These are phyloP conservation scores for Mormyrops boulengeri DNA, from an alignment of 2,797 vertebrate species.

Conservation along the genomic window DNA sequence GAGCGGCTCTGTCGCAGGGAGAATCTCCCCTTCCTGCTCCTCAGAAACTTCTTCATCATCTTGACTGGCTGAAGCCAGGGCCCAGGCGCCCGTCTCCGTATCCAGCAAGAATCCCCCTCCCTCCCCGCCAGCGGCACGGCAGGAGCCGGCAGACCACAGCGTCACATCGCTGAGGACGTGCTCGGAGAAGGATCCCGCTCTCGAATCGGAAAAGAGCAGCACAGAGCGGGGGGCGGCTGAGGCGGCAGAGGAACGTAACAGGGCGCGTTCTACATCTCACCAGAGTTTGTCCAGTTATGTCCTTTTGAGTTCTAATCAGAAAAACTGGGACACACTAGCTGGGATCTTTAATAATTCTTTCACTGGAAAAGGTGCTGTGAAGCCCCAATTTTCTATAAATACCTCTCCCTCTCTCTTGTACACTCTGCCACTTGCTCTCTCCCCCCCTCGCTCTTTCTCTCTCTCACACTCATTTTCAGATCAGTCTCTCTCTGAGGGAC, in stretches of 20 bases:
- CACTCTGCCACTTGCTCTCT: slow-evolving; percentile 28
- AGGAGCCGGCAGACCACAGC: slow-evolving; percentile 19
- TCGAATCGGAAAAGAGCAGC: slow-evolving; percentile 34
- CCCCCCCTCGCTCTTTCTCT: slow-evolving; percentile 32
- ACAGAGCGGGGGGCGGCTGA: slow-evolving; percentile 26
- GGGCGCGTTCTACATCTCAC: slow-evolving; percentile 47
- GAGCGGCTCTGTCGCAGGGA: slow-evolving; percentile 62
- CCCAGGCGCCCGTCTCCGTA: slow-evolving; percentile 14
- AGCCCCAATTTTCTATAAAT: slow-evolving; percentile 82
- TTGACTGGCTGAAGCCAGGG: slow-evolving; percentile 46
- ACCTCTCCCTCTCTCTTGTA: slow-evolving; percentile 39
- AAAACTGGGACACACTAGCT: slow-evolving; percentile 70
- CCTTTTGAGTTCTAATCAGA: slow-evolving; percentile 45
- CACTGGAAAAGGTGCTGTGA: slow-evolving; percentile 66
- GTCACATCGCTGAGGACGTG: slow-evolving; percentile 33
- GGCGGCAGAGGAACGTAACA: slow-evolving; percentile 32
- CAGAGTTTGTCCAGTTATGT: slow-evolving; percentile 47
- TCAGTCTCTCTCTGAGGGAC: slow-evolving; percentile 65
- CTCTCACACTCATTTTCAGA: slow-evolving; percentile 49
- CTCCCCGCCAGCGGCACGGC: slow-evolving; percentile 30
- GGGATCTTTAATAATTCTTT: slow-evolving; percentile 65
- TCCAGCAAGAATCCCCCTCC: slow-evolving; percentile 18
- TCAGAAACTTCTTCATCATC: slow-evolving; percentile 61
- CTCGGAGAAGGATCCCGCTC: slow-evolving; percentile 31
- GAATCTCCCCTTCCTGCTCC: slow-evolving; percentile 56